Evolutionary conservation across 1,140 invertebrate genomes (phyloP).

Genomic region (Temnothorax longispinosus): DNA sequence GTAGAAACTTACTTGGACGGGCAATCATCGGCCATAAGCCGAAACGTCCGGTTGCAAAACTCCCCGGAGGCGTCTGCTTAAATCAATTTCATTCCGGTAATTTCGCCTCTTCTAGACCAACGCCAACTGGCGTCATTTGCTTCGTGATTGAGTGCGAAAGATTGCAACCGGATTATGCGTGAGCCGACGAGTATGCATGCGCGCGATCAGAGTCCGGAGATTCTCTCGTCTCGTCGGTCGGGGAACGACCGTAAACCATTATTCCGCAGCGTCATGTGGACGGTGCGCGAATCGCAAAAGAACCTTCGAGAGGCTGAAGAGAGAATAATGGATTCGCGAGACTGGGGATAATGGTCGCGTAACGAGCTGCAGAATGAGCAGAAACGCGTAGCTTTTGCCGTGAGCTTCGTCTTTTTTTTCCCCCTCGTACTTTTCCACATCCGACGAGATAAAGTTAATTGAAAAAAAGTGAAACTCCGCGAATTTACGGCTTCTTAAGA

Average conservation of each 20-base stretch:
- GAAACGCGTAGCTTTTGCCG: slow-evolving; percentile 53
- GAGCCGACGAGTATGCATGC: slow-evolving; percentile 39
- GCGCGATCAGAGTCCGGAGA: slow-evolving; percentile 41
- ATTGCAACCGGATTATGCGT: slow-evolving; percentile 67
- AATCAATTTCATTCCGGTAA: slow-evolving; percentile 67
- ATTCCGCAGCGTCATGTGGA: slow-evolving; percentile 72
- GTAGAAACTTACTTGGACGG: slow-evolving; percentile 30
- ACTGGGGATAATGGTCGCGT: slow-evolving; percentile 68
- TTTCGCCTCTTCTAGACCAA: slow-evolving; percentile 55
- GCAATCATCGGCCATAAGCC: slow-evolving; percentile 56
- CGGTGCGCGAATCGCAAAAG: slow-evolving; percentile 61
- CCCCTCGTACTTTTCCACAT: slow-evolving; percentile 28
- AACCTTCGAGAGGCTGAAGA: slow-evolving; percentile 57
- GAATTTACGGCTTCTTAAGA: slow-evolving; percentile 40
- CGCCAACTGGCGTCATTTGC: slow-evolving; percentile 70
- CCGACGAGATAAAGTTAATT: slow-evolving; percentile 48
- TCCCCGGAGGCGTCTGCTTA: slow-evolving; percentile 50
- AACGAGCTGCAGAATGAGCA: slow-evolving; percentile 67
- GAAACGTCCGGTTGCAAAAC: slow-evolving; percentile 58
- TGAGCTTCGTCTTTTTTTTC: slow-evolving; percentile 28
- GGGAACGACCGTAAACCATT: slow-evolving; percentile 63
- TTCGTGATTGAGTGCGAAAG: slow-evolving; percentile 67
- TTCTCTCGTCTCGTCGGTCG: slow-evolving; percentile 36
- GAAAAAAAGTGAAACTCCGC: slow-evolving; percentile 28
- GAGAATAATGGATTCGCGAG: slow-evolving; percentile 71